Conservation (phyloP, 2,113 vertebrate species). For the Nestor notabilis region DNA sequence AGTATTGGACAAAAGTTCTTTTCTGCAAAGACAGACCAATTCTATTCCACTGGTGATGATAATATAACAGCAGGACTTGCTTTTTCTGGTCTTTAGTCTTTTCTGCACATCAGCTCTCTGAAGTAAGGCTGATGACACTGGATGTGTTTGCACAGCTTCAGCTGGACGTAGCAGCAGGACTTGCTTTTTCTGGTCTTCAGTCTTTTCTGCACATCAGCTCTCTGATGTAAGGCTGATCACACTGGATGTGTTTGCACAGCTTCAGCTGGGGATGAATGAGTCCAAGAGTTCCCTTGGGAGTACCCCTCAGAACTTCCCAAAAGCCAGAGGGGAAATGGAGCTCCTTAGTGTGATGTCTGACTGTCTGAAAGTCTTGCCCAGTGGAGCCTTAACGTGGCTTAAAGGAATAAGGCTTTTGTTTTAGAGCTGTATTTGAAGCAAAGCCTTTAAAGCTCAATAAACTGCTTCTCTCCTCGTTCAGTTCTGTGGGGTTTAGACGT, state of each 20-base stretch:
- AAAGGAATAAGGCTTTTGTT: conserved; percentile 41
- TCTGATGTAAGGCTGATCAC: neutral
- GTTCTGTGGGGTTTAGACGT: neutral
- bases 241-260: neutral
- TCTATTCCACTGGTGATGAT: neutral
- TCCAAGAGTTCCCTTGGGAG: conserved; percentile 26
- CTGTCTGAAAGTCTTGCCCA: neutral
- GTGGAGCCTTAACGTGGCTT: neutral
- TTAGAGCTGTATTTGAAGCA: neutral
- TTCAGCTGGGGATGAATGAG: neutral
- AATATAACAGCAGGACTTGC: neutral
- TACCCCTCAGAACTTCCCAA: neutral
- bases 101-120: neutral
- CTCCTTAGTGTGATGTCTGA: neutral
- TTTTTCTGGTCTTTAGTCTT: neutral
- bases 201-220: neutral
- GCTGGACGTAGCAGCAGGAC: no score
- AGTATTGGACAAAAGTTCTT: neutral
- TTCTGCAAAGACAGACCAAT: neutral
- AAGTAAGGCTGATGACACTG: neutral
- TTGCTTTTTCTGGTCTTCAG: neutral
- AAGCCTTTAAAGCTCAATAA: conserved; percentile 4
- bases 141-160: conserved; percentile 7
- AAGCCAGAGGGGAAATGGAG: conserved; percentile 34
- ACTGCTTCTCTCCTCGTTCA: neutral